Base-by-base conservation (phyloP, 2,888 invertebrate genomes). In the Opisthograptis luteolata region DNA sequence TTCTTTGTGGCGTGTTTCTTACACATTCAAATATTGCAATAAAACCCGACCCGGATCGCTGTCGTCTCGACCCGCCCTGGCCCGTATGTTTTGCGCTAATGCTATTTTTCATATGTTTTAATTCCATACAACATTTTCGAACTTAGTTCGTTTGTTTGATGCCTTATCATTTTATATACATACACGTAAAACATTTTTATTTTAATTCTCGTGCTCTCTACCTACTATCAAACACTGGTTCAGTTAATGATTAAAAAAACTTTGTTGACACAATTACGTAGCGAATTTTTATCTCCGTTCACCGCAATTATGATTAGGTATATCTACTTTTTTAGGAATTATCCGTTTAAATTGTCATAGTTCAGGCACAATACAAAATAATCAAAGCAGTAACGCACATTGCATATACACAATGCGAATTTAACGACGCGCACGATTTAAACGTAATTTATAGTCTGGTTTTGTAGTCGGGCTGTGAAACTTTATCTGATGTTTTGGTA, bases 321-420 rank as follows among this genome's bases (percentile, higher is more conserved):
- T 25, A 22, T 34, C 10, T 20, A 19, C 12, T 20, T 34, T 34
- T 12, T 20, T 32, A 34, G 12, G 12, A 34, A 20, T 34, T 19
- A 13, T 36, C 24, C n/a, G 13, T 35, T 22, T 20, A 35, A 24
- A 24, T 25, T 25, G 17, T 37, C 25, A 17, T 37, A 37, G 4
- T 36, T 24, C 17, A 25, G 15, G n/a, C 3, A 20, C 19, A 34
- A 34, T 19, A 34, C 34, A 34, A 6, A 20, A 2, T 34, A 9
- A 7, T n/a, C n/a, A n/a, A 34, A 34, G 12, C 34, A 34, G 34
- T 34, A 34, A 20, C 34, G 32, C 32, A 20, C 15, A 15, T 15
- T 4, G 8, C 6, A 9, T 3, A 14, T 1, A 4, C 10, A 8
- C n/a, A 24, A 8, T 3, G 13, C 7, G 5, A 7, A 13, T n/a